Base-by-base conservation (phyloP, 2,888 invertebrate genomes). In the Falcaria lacertinaria region DNA sequence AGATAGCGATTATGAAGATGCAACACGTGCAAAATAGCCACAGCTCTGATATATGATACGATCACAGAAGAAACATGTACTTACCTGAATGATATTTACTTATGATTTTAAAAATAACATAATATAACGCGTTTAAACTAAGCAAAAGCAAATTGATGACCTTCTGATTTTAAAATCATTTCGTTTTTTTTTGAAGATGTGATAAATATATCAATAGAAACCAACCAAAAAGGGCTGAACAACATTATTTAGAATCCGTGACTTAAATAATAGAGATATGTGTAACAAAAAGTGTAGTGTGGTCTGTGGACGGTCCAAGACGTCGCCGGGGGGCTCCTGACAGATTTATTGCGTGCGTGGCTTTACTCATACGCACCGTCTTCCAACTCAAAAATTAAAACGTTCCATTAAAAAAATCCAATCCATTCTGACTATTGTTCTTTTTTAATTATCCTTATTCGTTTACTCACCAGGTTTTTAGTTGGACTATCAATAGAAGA, bases 261-360 rank as follows among this genome's bases (percentile, higher is more conserved):
- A 34, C 37, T 38, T 52, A 48, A 53, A 53, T 57, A 52, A 55
- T 52, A 28, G 28, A 45, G 60, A 56, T 59, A 50, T 54, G 59
- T 48, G 54, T 56, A 47, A 54, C 52, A 57, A 67, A 61, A 66
- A 58, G 49, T 45, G 47, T 46, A 45, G 42, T 59, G 65, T 70
- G 55, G 52, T 64, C 68, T 74, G 74, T 73, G 64, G 67, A 75
- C 75, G 64, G 72, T 76, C 69, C 75, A 67, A 72, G 71, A 66
- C 73, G 73, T 78, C 73, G 75, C 73, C 66, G 74, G 74, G 76
- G 77, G 79, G 70, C 66, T 64, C 64, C 59, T 85, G 85, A 83
- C 83, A 84, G 85, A 85, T 84, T 84, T 85, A 85, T 78, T 60
- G 80, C 78, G 74, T 76, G 76, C 78, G 80, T 75, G 79, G 78